Evolutionary conservation across 2,888 invertebrate species (phyloP).

Genomic region (Yponomeuta cagnagella): DNA sequence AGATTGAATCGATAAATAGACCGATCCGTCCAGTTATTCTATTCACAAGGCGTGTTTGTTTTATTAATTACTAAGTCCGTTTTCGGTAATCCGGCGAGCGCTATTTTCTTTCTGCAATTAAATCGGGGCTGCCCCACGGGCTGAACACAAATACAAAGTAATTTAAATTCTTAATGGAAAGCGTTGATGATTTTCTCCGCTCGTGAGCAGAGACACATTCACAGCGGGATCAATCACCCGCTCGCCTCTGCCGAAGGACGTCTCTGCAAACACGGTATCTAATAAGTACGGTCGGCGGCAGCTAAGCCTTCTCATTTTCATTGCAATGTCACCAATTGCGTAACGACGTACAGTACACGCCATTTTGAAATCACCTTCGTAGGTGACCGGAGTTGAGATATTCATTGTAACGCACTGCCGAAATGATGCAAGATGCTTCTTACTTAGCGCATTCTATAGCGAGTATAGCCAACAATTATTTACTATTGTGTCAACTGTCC

Average conservation of each 20-base stretch:
- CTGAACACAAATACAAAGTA: conserved; percentile 60
- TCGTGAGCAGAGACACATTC: not conserved
- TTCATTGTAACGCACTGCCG: too few relatives aligned
- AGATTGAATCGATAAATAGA: not conserved
- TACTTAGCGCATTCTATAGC: too few relatives aligned
- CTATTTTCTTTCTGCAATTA: conserved; percentile 60
- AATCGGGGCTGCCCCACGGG: conserved; percentile 36
- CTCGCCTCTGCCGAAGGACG: not conserved
- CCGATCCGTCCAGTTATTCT: conserved; percentile 17
- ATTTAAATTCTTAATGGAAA: conserved; percentile 58
- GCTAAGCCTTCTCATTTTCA: too few relatives aligned
- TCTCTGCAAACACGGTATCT: too few relatives aligned
- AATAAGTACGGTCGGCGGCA: too few relatives aligned
- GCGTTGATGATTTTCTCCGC: not conserved
- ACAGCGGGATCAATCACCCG: not conserved
- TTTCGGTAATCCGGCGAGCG: conserved; percentile 42
- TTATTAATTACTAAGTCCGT: conserved; percentile 45
- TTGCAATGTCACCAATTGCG: too few relatives aligned
- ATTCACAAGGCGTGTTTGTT: conserved; percentile 41
- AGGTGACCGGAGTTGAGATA: too few relatives aligned
- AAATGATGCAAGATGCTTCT: too few relatives aligned
- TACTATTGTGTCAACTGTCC: too few relatives aligned
- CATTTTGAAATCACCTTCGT: too few relatives aligned
- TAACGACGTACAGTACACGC: too few relatives aligned
- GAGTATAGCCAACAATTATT: too few relatives aligned